phyloP scores from a whole-genome alignment of 1,140 invertebrate genomes.

The Bombyx mandarina region DNA sequence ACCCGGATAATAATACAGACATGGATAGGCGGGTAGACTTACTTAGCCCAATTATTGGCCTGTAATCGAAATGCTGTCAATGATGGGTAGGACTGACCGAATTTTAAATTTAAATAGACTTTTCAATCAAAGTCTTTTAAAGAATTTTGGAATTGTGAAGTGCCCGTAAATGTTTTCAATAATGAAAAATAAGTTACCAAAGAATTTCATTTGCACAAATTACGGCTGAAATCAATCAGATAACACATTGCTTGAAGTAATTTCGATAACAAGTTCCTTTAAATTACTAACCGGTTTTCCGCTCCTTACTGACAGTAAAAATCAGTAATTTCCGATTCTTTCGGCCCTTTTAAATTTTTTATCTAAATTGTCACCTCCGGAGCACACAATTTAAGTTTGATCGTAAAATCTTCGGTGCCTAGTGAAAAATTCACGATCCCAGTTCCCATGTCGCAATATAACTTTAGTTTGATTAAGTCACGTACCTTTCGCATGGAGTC shows the following conservation, averaged over 20 bases:
- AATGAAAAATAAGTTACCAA: too few relatives aligned
- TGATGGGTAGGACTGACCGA: not conserved
- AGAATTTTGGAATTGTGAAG: too few relatives aligned
- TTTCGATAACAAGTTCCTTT: not conserved
- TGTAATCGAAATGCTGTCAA: constrained; percentile 9
- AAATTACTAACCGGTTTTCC: not conserved
- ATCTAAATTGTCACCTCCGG: constrained; percentile 45
- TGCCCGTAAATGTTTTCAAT: too few relatives aligned
- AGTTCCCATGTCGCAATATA: constrained; percentile 34
- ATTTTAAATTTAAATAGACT: too few relatives aligned
- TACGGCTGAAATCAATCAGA: too few relatives aligned
- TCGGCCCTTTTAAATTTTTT: constrained; percentile 36
- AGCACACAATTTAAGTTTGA: constrained; percentile 55
- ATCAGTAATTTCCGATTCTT: constrained; percentile 6
- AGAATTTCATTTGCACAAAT: too few relatives aligned
- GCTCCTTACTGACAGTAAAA: constrained; percentile 3
- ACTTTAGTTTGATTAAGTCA: constrained; percentile 50
- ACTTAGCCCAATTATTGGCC: constrained; percentile 16
- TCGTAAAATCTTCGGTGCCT: constrained; percentile 44
- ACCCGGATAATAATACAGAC: constrained; percentile 19
- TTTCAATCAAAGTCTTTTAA: too few relatives aligned
- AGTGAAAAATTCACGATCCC: constrained; percentile 47
- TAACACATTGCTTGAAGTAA: too few relatives aligned
- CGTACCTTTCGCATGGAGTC: constrained; percentile 17
- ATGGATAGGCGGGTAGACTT: constrained; percentile 17